Evolutionary conservation across 2,797 vertebrate species (phyloP).

Genomic region (Limnodromus scolopaceus): DNA sequence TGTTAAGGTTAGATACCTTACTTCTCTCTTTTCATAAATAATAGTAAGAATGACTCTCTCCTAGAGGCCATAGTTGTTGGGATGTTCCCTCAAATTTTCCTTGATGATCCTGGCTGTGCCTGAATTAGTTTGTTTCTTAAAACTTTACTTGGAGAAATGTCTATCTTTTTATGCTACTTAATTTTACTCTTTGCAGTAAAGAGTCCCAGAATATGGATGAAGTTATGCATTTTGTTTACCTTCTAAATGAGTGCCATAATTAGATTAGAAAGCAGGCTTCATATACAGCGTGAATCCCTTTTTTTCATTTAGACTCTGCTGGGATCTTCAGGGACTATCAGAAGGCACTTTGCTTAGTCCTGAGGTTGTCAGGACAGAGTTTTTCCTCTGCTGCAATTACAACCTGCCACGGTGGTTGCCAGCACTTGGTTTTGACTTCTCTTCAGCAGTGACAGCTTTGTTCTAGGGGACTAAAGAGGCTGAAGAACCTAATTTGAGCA

Average conservation of each 20-base stretch:
- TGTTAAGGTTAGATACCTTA: background rate
- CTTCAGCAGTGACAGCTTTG: background rate
- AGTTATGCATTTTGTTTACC: background rate
- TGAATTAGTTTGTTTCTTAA: background rate
- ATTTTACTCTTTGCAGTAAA: background rate
- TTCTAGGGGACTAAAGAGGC: background rate
- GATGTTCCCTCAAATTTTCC: background rate
- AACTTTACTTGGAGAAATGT: background rate
- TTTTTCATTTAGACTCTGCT: background rate
- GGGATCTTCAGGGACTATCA: background rate
- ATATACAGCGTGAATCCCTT: background rate
- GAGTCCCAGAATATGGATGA: background rate
- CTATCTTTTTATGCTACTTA: background rate
- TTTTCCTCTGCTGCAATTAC: background rate
- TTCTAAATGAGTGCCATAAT: background rate
- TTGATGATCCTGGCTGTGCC: background rate
- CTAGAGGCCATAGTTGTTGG: background rate
- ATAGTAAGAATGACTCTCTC: background rate
- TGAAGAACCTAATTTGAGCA: background rate
- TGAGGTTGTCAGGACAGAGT: background rate
- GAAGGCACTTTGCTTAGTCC: background rate
- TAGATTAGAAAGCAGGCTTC: background rate
- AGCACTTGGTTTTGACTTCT: background rate
- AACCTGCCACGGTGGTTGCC: background rate
- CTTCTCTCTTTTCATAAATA: background rate